These are phyloP conservation scores for Phalanger gymnotis DNA, from an alignment of 2,797 vertebrate genomes.

Conservation along the genomic window DNA sequence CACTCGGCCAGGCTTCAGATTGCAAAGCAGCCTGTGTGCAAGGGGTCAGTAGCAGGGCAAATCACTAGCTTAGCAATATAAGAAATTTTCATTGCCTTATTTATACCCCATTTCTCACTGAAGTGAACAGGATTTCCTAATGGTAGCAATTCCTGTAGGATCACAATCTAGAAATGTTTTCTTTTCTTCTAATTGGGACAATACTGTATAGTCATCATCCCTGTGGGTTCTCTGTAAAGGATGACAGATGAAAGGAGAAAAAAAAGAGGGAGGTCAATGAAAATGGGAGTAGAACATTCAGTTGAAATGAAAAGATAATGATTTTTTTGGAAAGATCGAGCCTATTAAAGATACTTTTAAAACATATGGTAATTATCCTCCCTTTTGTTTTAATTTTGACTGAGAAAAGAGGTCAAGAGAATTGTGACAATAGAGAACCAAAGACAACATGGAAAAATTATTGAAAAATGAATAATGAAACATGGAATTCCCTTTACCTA, in stretches of 20 bases:
- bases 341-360: background rate
- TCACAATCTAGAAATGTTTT: slow-evolving; percentile 55
- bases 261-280: slow-evolving; percentile 18
- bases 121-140: slow-evolving; percentile 65
- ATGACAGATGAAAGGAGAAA: slow-evolving; percentile 49
- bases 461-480: slow-evolving; percentile 45
- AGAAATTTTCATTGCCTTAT: slow-evolving; percentile 55
- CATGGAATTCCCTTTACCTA: background rate
- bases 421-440: background rate
- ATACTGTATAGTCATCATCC: slow-evolving; percentile 52
- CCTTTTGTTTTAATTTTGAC: background rate
- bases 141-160: slow-evolving; percentile 35
- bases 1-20: slow-evolving; percentile 36
- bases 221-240: slow-evolving; percentile 39
- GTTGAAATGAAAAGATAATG: slow-evolving; percentile 14
- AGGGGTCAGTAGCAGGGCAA: slow-evolving; percentile 73
- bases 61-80: slow-evolving; percentile 52
- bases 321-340: slow-evolving; percentile 17
- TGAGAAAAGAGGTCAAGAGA: background rate
- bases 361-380: slow-evolving; percentile 7
- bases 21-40: slow-evolving; percentile 68
- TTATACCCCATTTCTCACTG: slow-evolving; percentile 49
- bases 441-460: slow-evolving; percentile 15
- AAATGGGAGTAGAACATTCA: slow-evolving; percentile 3
- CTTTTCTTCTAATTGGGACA: slow-evolving; percentile 51